Conservation (phyloP, 2,113 vertebrate species). For the Etia nguti region DNA sequence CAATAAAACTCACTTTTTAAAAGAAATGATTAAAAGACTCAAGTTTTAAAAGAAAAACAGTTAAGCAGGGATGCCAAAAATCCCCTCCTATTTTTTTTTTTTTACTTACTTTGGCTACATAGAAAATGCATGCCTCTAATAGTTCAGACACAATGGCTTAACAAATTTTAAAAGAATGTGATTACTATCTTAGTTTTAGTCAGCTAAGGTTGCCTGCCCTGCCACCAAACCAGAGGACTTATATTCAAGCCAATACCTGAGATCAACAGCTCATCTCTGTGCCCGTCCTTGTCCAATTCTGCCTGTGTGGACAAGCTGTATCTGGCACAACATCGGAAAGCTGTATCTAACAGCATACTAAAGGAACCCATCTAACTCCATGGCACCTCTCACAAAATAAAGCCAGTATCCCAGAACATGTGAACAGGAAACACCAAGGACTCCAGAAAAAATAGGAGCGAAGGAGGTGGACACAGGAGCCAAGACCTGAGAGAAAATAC, state of each 20-base stretch:
- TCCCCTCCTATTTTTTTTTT: background rate
- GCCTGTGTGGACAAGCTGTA: slow-evolving; percentile 23
- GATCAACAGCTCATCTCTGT: slow-evolving; percentile 55
- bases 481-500: background rate
- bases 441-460: background rate
- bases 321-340: slow-evolving; percentile 56
- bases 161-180: background rate
- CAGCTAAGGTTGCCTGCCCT: background rate
- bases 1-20: background rate
- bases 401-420: slow-evolving; percentile 60
- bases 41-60: background rate
- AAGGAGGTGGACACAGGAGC: background rate
- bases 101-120: background rate
- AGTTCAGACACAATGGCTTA: background rate
- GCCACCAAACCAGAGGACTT: background rate
- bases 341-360: slow-evolving; percentile 26
- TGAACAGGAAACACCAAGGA: slow-evolving; percentile 28
- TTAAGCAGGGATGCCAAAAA: background rate
- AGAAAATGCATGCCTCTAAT: background rate
- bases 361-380: slow-evolving; percentile 50
- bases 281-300: slow-evolving; percentile 33
- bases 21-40: background rate
- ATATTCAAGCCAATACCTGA: background rate
- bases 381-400: slow-evolving; percentile 43
- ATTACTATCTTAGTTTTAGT: background rate